Evolutionary conservation across 1,140 invertebrate genomes (phyloP).

Genomic region (Ladona fulva): DNA sequence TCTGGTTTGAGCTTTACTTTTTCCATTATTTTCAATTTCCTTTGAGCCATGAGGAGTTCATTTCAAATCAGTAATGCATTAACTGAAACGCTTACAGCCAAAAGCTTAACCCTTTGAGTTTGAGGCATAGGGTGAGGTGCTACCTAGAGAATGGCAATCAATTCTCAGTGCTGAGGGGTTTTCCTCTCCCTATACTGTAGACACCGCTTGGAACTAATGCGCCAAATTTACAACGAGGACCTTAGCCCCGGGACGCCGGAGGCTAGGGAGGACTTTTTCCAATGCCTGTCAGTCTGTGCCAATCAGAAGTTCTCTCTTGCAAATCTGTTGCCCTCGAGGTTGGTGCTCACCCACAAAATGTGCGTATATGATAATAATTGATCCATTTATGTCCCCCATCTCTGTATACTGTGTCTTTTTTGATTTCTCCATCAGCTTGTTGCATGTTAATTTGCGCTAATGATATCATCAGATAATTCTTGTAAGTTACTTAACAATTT

Average conservation of each 20-base stretch:
- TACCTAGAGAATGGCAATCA: constrained; percentile 1
- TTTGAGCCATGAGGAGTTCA: too few species aligned
- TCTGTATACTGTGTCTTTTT: constrained; percentile 20
- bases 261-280: constrained; percentile 60
- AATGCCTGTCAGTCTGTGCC: constrained; percentile 66
- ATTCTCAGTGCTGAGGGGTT: neutral
- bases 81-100: too few species aligned
- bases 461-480: neutral
- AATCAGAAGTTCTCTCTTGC: constrained; percentile 74
- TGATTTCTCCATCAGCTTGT: constrained; percentile 21
- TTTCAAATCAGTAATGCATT: too few species aligned
- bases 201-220: constrained; percentile 95
- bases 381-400: constrained; percentile 12
- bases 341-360: constrained; percentile 47
- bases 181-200: constrained; percentile 46
- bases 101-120: neutral
- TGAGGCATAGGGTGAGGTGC: neutral
- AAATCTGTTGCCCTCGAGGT: constrained; percentile 80
- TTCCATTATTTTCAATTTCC: too few species aligned
- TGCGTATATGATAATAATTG: constrained; percentile 19
- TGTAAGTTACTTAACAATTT: neutral
- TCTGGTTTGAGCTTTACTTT: too few species aligned
- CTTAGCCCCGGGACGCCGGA: constrained; percentile 58
- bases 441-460: neutral
- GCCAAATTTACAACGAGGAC: constrained; percentile 91